These are phyloP conservation scores for Gryllus bimaculatus DNA, from an alignment of 1,140 invertebrate species.

Conservation along the genomic window DNA sequence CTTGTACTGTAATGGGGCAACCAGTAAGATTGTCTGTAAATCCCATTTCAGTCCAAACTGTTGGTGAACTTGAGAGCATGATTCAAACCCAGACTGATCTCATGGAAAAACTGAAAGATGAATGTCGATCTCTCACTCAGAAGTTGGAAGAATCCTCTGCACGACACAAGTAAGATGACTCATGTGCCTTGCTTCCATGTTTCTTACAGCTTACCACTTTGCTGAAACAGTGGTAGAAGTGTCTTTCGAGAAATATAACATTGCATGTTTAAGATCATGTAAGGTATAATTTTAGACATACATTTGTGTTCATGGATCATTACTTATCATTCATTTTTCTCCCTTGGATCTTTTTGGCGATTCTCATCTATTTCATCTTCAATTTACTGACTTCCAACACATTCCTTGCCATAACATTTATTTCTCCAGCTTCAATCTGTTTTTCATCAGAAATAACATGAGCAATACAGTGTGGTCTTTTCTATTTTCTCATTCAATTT, in stretches of 20 bases:
- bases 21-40: slow-evolving; percentile 9
- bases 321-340: not conserved
- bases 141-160: slow-evolving; percentile 72
- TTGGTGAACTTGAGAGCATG: slow-evolving; percentile 73
- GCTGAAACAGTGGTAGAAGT: too few species aligned
- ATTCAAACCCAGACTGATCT: slow-evolving; percentile 77
- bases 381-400: too few species aligned
- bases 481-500: too few species aligned
- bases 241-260: too few species aligned
- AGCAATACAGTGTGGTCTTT: too few species aligned
- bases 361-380: too few species aligned
- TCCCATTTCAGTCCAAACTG: slow-evolving; percentile 44
- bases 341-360: too few species aligned
- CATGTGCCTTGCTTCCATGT: not conserved
- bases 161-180: slow-evolving; percentile 65
- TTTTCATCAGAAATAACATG: too few species aligned
- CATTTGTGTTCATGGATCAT: not conserved
- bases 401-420: too few species aligned
- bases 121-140: slow-evolving; percentile 74
- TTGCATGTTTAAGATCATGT: too few species aligned
- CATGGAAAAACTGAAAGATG: slow-evolving; percentile 74
- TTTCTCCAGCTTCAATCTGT: too few species aligned
- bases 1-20: slow-evolving; percentile 19
- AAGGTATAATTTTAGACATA: not conserved
- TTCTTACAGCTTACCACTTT: too few species aligned